phyloP scores from a whole-genome alignment of 2,113 vertebrate species.

The Pelvicachromis taeniatus region DNA sequence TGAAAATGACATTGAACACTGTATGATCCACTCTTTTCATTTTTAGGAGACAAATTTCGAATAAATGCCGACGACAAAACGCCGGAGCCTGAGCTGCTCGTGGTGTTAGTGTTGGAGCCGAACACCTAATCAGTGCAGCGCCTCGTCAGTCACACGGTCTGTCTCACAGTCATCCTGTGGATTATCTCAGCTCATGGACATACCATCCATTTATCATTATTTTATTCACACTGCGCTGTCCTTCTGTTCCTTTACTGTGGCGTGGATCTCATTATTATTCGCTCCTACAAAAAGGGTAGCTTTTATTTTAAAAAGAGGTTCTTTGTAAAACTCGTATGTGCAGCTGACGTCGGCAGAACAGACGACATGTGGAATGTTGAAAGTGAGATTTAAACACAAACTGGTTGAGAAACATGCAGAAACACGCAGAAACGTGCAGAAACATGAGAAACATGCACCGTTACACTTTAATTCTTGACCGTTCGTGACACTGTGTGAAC shows the following conservation, averaged over 20 bases:
- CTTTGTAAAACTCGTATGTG: accelerated
- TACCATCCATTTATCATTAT: neutral
- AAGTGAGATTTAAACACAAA: neutral
- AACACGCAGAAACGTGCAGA: too few relatives aligned
- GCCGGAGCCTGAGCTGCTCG: neutral
- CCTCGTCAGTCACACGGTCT: neutral
- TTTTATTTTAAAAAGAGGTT: neutral
- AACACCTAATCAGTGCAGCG: neutral
- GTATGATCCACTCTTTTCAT: neutral
- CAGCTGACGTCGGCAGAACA: neutral
- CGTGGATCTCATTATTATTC: neutral
- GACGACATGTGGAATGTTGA: neutral
- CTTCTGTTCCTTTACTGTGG: neutral
- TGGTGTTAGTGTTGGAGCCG: neutral
- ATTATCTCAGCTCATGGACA: neutral
- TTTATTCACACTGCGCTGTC: neutral
- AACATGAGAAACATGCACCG: too few relatives aligned
- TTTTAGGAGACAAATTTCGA: neutral
- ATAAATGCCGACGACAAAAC: neutral
- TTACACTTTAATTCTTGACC: too few relatives aligned
- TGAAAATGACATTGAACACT: neutral
- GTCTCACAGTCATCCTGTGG: neutral
- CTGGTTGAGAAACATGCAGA: neutral
- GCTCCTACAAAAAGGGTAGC: neutral
- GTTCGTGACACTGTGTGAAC: too few relatives aligned